A percentile compares a stretch with the other conserved stretches of the same genome.
Evolutionary conservation across 2,113 vertebrate species (phyloP).

Genomic region (Eurystomus gularis): DNA sequence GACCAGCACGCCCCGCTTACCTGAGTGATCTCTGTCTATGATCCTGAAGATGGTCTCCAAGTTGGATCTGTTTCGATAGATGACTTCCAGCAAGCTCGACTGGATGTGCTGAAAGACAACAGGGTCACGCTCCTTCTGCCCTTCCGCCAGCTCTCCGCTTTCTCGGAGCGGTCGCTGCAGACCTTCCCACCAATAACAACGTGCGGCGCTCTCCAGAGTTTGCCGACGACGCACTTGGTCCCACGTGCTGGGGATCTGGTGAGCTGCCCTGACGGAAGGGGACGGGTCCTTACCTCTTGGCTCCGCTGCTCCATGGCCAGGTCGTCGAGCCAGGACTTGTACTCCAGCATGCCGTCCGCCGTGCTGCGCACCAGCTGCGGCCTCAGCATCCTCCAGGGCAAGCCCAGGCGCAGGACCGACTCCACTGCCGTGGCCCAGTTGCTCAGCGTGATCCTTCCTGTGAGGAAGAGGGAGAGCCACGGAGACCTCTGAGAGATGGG

Average conservation of each 20-base stretch:
- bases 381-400: conserved; percentile 90
- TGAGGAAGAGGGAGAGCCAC: not conserved
- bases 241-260: fast-evolving
- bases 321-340: conserved; percentile 73
- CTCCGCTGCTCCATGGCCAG: conserved; percentile 68
- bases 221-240: not conserved
- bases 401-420: conserved; percentile 78
- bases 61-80: conserved; percentile 91
- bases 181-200: no score
- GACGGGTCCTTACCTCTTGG: conserved; percentile 51
- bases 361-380: conserved; percentile 74
- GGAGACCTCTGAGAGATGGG: not conserved
- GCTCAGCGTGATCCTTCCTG: conserved; percentile 74
- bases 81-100: conserved; percentile 87
- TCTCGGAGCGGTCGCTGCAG: not conserved
- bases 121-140: not conserved
- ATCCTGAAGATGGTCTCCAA: conserved; percentile 93
- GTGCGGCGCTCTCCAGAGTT: no score
- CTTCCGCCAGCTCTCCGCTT: not conserved
- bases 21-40: conserved; percentile 92
- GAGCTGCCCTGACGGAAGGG: not conserved
- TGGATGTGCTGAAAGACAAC: conserved; percentile 83
- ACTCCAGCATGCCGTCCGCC: conserved; percentile 30
- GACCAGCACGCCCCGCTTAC: conserved; percentile 64
- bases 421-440: conserved; percentile 87